Evolutionary conservation across 2,113 vertebrate genomes (phyloP), one percentile per base, ranked within the genome.

Genomic region (Lasiurus borealis): DNA sequence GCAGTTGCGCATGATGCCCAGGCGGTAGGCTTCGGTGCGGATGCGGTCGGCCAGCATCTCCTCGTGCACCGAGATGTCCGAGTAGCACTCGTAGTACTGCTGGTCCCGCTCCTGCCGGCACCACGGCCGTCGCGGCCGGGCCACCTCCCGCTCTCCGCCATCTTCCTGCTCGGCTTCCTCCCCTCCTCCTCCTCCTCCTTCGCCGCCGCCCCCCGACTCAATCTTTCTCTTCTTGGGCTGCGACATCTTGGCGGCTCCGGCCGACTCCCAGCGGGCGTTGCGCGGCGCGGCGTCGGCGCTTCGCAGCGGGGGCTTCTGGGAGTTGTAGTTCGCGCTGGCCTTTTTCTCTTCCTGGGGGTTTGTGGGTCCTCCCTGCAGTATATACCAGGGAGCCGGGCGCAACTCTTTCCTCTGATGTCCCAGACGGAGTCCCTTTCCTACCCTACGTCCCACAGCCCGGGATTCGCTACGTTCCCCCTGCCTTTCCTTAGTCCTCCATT

Each of bases 11-110:
- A 98, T 93, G n/a, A 99, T 99, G 9, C 98, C 99, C 76, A 96
- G 97, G 81, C 99, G 98, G 97, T 99, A 99, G 80, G 99, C 98
- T 93, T 98, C 98, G 2, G 99, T 99, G 34, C 99, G 98, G 19
- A 99, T 98, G 15, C 98, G 98, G 96, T 99, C 99, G 0, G 99
- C 98, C 50, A 99, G 98, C 99, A 99, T 99, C 81, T 99, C 99
- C 97, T 99, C 99, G 92, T 99, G 99, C 48, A 99, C 98, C 0
- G 98, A 99, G 14, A 99, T 98, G 92, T 99, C 99, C 6, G 98
- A 98, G 68, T 99, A 99, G 97, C 99, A 99, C 92, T 99, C 98
- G 62, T 99, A 99, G 77, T 99, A 99, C 88, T 99, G 97, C 25
- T 97, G 93, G 75, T 99, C 99, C 90, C 99, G 98, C 0, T 98